Evolutionary conservation across 1,140 invertebrate genomes (phyloP).

Genomic region (Penaeus vannamei): DNA sequence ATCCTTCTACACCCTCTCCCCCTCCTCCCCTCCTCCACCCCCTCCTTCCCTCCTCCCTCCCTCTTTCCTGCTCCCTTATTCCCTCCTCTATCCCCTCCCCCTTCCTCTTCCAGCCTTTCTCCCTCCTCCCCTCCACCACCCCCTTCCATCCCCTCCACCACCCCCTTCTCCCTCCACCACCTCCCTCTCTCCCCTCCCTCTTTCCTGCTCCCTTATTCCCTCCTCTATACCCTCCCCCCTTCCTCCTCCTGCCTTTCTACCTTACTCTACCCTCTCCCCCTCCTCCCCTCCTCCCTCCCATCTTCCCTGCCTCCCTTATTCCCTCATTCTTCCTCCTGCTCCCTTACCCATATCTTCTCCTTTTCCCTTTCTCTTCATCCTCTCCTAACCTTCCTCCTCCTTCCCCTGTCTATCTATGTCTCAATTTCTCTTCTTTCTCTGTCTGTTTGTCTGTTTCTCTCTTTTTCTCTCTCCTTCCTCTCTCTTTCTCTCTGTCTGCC

Average conservation of each 20-base stretch:
- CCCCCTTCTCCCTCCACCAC: too few species aligned
- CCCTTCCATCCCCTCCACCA: too few species aligned
- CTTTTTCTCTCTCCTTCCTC: not conserved
- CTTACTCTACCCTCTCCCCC: not conserved
- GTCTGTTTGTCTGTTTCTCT: not conserved
- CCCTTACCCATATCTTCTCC: not conserved
- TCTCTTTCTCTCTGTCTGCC: slow-evolving; percentile 33
- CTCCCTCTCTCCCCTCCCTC: not conserved
- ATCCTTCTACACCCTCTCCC: not conserved
- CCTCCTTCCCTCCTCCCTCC: not conserved
- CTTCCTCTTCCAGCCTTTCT: not conserved
- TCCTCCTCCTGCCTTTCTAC: not conserved
- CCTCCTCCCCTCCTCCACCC: not conserved
- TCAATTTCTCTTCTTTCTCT: not conserved
- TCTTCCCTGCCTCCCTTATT: not conserved
- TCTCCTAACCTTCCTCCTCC: not conserved
- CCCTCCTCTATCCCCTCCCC: not conserved
- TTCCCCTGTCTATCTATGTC: not conserved
- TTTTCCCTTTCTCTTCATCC: not conserved
- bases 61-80: not conserved
- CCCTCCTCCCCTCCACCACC: too few species aligned
- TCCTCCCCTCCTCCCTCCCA: not conserved
- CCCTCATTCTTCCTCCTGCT: too few species aligned
- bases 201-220: not conserved
- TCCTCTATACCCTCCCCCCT: not conserved